These are phyloP conservation scores for Chrysina gloriosa DNA, from an alignment of 2,888 invertebrate species.

Conservation along the genomic window DNA sequence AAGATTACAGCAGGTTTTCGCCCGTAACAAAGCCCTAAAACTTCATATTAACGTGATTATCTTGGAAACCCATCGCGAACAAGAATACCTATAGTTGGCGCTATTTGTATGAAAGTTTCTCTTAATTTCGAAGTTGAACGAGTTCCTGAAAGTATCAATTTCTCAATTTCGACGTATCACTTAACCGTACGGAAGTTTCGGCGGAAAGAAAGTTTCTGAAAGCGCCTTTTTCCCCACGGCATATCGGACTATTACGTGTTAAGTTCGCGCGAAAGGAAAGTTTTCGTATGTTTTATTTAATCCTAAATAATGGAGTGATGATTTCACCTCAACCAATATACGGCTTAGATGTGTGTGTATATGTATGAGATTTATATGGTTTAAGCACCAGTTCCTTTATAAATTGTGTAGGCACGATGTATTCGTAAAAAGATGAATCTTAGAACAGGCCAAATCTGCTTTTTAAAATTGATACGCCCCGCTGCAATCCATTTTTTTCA, in stretches of 20 bases:
- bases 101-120: slow-evolving; percentile 1
- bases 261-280: neutral
- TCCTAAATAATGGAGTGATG: neutral
- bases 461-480: too few species aligned
- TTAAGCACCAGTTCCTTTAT: too few species aligned
- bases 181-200: slow-evolving; percentile 1
- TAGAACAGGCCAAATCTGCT: too few species aligned
- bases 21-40: neutral
- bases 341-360: too few species aligned
- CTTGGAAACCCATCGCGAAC: neutral
- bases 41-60: slow-evolving; percentile 2
- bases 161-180: neutral
- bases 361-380: too few species aligned
- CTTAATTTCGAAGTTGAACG: slow-evolving; percentile 1
- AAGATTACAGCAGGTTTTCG: neutral
- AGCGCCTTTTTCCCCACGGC: neutral
- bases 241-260: slow-evolving; percentile 5
- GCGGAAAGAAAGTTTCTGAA: neutral
- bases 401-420: too few species aligned
- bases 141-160: slow-evolving; percentile 17
- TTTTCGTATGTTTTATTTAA: neutral
- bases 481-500: too few species aligned
- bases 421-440: too few species aligned
- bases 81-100: neutral
- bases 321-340: too few species aligned